A percentile compares a stretch with the other conserved stretches of the same genome.
phyloP scores from a whole-genome alignment of 2,797 vertebrate species.

The Miichthys miiuy region DNA sequence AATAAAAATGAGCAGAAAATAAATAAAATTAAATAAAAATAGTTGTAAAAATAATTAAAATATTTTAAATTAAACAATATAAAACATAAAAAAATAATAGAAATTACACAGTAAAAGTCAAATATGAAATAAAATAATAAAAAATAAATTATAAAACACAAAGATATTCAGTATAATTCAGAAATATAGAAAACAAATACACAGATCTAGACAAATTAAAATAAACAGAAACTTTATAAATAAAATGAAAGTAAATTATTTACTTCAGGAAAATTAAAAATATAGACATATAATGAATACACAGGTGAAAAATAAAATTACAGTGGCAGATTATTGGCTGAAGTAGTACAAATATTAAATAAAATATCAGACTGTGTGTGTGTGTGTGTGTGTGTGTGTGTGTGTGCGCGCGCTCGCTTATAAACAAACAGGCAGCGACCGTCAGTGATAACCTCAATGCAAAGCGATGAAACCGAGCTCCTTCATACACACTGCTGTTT shows the following conservation, averaged over 20 bases:
- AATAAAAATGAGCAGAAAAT: not conserved
- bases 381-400: no score
- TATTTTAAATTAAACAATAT: no score
- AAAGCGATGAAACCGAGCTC: conserved; percentile 1
- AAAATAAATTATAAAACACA: no score
- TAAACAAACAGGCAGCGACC: not conserved
- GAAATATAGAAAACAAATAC: not conserved
- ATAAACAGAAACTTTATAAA: not conserved
- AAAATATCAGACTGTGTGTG: no score
- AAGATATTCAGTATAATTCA: not conserved
- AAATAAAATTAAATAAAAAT: no score
- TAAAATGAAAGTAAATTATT: no score
- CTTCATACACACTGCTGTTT: not conserved
- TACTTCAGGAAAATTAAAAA: not conserved
- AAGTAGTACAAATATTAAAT: not conserved
- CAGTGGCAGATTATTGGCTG: not conserved
- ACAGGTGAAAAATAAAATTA: not conserved
- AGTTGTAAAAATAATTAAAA: no score
- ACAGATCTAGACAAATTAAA: no score
- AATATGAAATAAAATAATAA: no score
- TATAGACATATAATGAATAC: not conserved
- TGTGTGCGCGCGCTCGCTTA: no score
- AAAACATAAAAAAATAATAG: no score
- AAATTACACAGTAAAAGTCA: not conserved
- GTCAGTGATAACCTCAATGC: conserved; percentile 24